These are phyloP conservation scores for Meloidogyne chitwoodi DNA, from an alignment of 1,140 invertebrate genomes.

Conservation along the genomic window DNA sequence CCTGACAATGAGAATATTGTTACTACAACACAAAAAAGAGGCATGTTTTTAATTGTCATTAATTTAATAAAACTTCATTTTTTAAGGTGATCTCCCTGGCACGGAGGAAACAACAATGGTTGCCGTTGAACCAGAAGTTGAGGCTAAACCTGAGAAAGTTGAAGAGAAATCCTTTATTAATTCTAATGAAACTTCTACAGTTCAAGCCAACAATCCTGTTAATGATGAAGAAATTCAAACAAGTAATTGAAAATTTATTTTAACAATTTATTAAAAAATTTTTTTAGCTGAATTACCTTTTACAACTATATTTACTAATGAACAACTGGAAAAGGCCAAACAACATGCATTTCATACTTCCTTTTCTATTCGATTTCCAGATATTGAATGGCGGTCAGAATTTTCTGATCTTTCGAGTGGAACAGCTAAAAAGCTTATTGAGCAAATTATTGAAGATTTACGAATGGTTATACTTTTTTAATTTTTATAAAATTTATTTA, in stretches of 20 bases:
- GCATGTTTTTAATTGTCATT: neutral
- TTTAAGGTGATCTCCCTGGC: neutral
- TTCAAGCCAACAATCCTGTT: neutral
- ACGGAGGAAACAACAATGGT: neutral
- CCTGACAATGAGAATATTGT: neutral
- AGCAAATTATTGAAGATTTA: conserved; percentile 6
- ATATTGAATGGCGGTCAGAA: conserved; percentile 14
- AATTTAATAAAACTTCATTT: neutral
- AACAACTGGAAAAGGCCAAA: neutral
- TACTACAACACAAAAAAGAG: neutral
- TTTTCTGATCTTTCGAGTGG: conserved; percentile 14
- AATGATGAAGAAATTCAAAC: neutral
- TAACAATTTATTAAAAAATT: neutral
- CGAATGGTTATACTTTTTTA: neutral
- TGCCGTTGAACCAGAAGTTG: neutral
- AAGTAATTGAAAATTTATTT: neutral
- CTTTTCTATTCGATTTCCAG: conserved; percentile 3
- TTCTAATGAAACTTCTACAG: neutral
- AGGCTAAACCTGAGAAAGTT: neutral
- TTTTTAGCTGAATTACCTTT: neutral
- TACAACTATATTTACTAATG: neutral
- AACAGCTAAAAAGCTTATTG: conserved; percentile 1
- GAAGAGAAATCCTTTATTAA: neutral
- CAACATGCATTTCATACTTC: conserved; percentile 7
- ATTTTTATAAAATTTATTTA: neutral